phyloP scores from a whole-genome alignment of 2,888 invertebrate genomes.

The Camponotus fellah region DNA sequence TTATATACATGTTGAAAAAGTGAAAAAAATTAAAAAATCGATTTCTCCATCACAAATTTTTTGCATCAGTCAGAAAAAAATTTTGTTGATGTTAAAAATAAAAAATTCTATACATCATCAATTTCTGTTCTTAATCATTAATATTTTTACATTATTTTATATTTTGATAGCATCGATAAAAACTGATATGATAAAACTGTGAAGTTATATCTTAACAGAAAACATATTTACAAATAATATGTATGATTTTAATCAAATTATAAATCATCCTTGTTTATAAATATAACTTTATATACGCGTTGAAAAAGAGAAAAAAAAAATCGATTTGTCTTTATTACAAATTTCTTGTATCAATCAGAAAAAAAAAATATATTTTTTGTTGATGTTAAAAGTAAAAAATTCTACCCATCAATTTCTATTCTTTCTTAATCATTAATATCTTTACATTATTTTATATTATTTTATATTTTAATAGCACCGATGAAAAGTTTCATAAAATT shows the following conservation, averaged over 20 bases:
- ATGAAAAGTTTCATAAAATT: not conserved
- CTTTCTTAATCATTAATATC: not conserved
- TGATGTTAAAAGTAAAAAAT: conserved; percentile 33
- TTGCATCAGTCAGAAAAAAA: not conserved
- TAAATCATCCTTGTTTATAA: not conserved
- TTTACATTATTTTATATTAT: not conserved
- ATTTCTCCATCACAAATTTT: not conserved
- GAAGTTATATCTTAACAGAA: not conserved
- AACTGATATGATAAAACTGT: not conserved
- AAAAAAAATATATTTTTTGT: conserved; percentile 12
- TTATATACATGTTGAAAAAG: conserved; percentile 21
- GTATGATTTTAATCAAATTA: not conserved
- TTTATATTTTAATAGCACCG: too few relatives aligned
- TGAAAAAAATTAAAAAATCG: not conserved
- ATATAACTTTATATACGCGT: conserved; percentile 16
- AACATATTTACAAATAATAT: not conserved
- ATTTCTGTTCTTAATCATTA: not conserved
- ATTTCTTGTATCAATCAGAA: not conserved
- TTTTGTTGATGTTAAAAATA: conserved; percentile 37
- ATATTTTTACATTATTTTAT: not conserved
- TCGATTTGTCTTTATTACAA: not conserved
- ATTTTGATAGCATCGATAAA: not conserved
- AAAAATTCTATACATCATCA: conserved; percentile 1
- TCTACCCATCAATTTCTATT: not conserved
- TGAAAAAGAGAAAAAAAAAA: not conserved